Evolutionary conservation across 2,113 vertebrate genomes (phyloP), one percentile per base, ranked within the genome.

Genomic region (Prolemur simus): DNA sequence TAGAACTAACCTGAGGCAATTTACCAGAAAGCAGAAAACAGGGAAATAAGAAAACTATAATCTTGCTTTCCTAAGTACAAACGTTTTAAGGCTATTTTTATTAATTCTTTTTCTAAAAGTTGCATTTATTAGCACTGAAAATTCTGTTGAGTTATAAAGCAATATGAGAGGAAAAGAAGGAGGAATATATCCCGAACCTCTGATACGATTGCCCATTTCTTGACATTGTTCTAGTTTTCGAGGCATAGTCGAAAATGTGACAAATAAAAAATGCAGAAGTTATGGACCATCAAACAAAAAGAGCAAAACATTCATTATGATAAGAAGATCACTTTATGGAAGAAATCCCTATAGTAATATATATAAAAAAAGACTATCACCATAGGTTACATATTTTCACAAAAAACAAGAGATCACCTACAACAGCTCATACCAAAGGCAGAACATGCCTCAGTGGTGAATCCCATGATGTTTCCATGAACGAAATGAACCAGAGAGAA

Each of bases 231-330:
- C n/a, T 83, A 47, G 11, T 58, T 84, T 91, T 89, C 69, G 21
- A 93, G n/a, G 18, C 23, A 94, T 91, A 78, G 94, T 92, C 2
- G 60, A 60, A 94, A 93, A 87, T 17, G 69, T 78, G 14, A 71
- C 54, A 88, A 93, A 68, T 52, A 83, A 93, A 85, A 96, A 82
- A 91, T 42, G 42, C 13, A 96, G 37, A 92, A 25, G 29, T 78
- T 94, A 86, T 64, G 12, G 15, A 85, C 14, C 47, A 80, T 56
- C 73, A 89, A 87, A 88, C 73, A 89, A 87, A 88, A 83, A 84
- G 18, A 95, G 94, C 71, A 93, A 95, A 96, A 47, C 23, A 91
- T 89, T 14, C 69, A 95, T 80, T 95, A 89, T 60, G 25, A 58
- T 78, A 80, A 86, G 18, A 80, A 88, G 18, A 45, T 69, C 13